phyloP scores from a whole-genome alignment of 2,113 vertebrate species.

The Hippocampus comes region DNA sequence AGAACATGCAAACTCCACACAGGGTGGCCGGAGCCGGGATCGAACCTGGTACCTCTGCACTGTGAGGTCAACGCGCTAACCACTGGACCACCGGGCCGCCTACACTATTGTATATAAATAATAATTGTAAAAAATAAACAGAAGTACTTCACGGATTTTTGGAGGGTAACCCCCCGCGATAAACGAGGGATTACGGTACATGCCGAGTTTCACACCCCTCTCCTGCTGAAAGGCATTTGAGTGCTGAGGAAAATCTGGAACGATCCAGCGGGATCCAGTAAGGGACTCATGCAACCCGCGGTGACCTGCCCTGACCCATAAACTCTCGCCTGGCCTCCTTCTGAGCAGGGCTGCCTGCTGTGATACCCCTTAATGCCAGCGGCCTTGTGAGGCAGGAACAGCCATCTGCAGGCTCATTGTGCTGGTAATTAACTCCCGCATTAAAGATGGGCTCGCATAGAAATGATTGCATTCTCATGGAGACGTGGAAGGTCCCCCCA shows the following conservation, averaged over 20 bases:
- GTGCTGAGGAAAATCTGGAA: slow-evolving; percentile 9
- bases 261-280: slow-evolving; percentile 7
- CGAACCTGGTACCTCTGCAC: too few relatives aligned
- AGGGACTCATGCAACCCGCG: slow-evolving; percentile 4
- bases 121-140: too few relatives aligned
- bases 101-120: too few relatives aligned
- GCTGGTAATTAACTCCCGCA: slow-evolving; percentile 51
- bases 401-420: slow-evolving; percentile 63
- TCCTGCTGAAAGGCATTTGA: not conserved
- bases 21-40: too few relatives aligned
- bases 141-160: too few relatives aligned
- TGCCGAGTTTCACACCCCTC: not conserved
- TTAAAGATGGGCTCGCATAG: slow-evolving; percentile 53
- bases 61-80: too few relatives aligned
- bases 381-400: slow-evolving; percentile 37
- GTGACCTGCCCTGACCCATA: slow-evolving; percentile 25
- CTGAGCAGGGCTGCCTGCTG: slow-evolving; percentile 37
- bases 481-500: slow-evolving; percentile 34
- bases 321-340: slow-evolving; percentile 28
- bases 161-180: too few relatives aligned
- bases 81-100: too few relatives aligned
- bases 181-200: too few relatives aligned
- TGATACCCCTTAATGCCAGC: slow-evolving; percentile 22
- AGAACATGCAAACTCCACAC: too few relatives aligned
- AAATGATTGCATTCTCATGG: slow-evolving; percentile 57